These are phyloP conservation scores for Periplaneta americana DNA, from an alignment of 1,140 invertebrate genomes.

Conservation along the genomic window DNA sequence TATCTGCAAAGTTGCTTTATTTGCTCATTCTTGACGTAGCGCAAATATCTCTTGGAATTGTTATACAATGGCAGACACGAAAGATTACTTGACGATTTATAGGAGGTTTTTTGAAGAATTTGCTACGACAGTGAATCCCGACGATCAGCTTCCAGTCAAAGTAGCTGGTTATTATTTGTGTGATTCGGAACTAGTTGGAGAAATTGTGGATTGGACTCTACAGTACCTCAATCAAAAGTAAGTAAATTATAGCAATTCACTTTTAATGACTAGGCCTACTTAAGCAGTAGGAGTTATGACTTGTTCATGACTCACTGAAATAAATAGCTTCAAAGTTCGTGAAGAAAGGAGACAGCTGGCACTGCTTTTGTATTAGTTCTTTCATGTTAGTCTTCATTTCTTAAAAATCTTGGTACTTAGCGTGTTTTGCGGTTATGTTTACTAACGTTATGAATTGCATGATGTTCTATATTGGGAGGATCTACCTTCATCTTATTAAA, in stretches of 20 bases:
- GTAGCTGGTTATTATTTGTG: slow-evolving; percentile 60
- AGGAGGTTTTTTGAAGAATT: slow-evolving; percentile 64
- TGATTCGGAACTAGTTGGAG: slow-evolving; percentile 62
- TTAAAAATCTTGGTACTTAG: no score
- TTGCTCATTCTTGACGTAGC: neutral
- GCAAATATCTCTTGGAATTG: neutral
- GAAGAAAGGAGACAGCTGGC: no score
- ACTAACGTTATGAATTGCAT: no score
- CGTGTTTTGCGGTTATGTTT: no score
- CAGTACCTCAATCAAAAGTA: slow-evolving; percentile 73
- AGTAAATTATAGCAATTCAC: slow-evolving; percentile 36
- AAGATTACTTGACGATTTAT: slow-evolving; percentile 59
- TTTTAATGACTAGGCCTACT: neutral
- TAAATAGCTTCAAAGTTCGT: no score
- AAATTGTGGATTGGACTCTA: slow-evolving; percentile 68
- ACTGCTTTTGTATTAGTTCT: no score
- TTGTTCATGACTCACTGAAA: neutral
- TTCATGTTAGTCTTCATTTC: no score
- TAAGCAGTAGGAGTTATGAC: neutral
- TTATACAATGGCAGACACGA: slow-evolving; percentile 1
- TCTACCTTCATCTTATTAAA: no score
- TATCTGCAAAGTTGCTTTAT: neutral
- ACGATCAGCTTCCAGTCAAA: slow-evolving; percentile 68
- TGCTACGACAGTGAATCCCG: slow-evolving; percentile 54
- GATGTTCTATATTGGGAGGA: no score